Evolutionary conservation across 2,113 vertebrate genomes (phyloP).

Genomic region (Lepidothrix coronata): DNA sequence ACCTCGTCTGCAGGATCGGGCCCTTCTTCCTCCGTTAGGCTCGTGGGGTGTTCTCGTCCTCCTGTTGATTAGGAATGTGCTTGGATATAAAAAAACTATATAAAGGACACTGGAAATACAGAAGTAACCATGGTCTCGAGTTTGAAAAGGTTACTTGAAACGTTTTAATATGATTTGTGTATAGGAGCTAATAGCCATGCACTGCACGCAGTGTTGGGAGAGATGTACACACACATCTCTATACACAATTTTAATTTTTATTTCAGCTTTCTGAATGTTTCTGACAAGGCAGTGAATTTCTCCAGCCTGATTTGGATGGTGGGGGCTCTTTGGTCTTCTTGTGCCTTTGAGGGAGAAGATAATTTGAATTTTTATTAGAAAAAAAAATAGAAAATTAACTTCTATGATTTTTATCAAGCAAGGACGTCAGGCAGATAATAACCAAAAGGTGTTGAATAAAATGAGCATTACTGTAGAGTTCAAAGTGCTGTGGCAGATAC

Average conservation of each 20-base stretch:
- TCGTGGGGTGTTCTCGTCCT: neutral
- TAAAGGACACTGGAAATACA: neutral
- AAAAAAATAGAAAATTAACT: neutral
- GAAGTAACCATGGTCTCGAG: neutral
- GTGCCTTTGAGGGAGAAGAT: neutral
- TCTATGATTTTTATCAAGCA: neutral
- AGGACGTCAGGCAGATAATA: neutral
- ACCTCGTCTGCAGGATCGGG: neutral
- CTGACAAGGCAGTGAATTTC: neutral
- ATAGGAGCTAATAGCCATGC: neutral
- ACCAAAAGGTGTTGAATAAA: neutral
- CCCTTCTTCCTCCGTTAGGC: neutral
- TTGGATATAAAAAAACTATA: neutral
- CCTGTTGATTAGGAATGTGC: rapidly evolving
- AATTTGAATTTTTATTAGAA: neutral
- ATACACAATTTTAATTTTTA: neutral
- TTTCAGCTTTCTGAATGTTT: neutral
- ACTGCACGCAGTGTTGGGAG: rapidly evolving
- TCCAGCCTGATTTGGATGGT: neutral
- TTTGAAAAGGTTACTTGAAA: neutral
- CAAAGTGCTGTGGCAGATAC: neutral
- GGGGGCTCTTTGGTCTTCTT: neutral
- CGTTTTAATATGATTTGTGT: neutral
- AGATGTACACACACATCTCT: rapidly evolving
- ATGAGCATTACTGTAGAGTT: neutral